Percentiles rank a stretch among this genome's conserved stretches.
These are phyloP conservation scores for Maniola hyperantus DNA, from an alignment of 2,888 invertebrate species.

Conservation along the genomic window DNA sequence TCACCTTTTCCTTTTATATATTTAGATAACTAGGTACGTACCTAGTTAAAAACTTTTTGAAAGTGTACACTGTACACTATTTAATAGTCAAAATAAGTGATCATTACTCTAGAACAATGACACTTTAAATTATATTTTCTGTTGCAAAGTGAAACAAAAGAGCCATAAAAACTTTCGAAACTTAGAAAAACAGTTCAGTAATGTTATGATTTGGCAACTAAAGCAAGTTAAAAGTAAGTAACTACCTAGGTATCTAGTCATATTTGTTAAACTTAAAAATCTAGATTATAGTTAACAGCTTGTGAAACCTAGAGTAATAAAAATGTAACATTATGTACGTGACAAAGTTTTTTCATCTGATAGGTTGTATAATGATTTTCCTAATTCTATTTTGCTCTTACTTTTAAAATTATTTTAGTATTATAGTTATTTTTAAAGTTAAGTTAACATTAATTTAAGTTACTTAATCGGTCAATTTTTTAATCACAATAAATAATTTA, in stretches of 20 bases:
- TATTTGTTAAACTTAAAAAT: not conserved
- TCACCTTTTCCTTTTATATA: too few species aligned
- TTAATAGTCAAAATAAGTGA: constrained; percentile 18
- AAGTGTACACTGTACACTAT: not conserved
- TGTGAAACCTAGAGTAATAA: not conserved
- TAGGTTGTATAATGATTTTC: too few species aligned
- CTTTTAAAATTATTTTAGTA: too few species aligned
- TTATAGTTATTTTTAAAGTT: too few species aligned
- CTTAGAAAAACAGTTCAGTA: constrained; percentile 22
- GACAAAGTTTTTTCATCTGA: too few species aligned
- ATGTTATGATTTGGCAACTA: constrained; percentile 18
- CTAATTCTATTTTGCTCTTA: too few species aligned
- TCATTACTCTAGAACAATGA: constrained; percentile 42
- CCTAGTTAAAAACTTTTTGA: constrained; percentile 28
- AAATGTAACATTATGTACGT: not conserved
- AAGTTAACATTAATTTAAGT: too few species aligned
- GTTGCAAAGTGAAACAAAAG: constrained; percentile 32
- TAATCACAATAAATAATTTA: too few species aligned
- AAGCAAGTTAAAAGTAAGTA: not conserved
- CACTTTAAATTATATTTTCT: constrained; percentile 25
- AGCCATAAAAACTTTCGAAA: constrained; percentile 37
- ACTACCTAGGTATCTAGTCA: constrained; percentile 2
- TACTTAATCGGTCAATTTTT: too few species aligned
- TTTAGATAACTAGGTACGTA: too few species aligned
- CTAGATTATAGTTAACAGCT: not conserved